Evolutionary conservation across 2,113 vertebrate genomes (phyloP).

Genomic region (Cariama cristata): DNA sequence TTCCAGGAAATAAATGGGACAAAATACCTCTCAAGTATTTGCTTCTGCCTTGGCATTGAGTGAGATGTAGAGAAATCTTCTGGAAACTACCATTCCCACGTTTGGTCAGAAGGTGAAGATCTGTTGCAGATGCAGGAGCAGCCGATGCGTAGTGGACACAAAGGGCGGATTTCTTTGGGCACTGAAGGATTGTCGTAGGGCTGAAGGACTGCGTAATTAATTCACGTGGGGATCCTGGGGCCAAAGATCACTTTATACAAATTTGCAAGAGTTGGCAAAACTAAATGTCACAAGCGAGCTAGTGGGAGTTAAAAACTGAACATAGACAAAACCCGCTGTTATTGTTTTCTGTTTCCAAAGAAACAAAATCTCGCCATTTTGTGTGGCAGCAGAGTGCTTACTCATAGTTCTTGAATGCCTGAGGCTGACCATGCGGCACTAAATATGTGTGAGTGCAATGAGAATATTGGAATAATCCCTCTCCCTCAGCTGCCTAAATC

Average conservation of each 20-base stretch:
- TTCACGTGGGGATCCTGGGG: neutral
- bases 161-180: neutral
- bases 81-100: neutral
- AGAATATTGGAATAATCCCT: neutral
- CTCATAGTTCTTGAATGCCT: neutral
- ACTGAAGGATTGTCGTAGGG: neutral
- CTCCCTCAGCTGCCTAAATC: neutral
- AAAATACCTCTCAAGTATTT: neutral
- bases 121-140: neutral
- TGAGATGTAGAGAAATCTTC: neutral
- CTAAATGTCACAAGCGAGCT: conserved; percentile 3
- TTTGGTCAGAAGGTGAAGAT: neutral
- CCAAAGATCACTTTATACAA: neutral
- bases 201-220: neutral
- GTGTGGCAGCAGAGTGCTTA: neutral
- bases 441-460: neutral
- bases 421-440: neutral
- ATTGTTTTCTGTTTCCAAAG: neutral
- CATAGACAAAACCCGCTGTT: neutral
- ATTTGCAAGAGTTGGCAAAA: conserved; percentile 1
- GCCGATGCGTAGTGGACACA: neutral
- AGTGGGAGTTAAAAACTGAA: conserved; percentile 17
- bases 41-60: neutral
- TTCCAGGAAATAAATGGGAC: conserved; percentile 1
- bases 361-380: neutral